These are phyloP conservation scores for Heliconius eleuchia DNA, from an alignment of 1,140 invertebrate species.

Conservation along the genomic window DNA sequence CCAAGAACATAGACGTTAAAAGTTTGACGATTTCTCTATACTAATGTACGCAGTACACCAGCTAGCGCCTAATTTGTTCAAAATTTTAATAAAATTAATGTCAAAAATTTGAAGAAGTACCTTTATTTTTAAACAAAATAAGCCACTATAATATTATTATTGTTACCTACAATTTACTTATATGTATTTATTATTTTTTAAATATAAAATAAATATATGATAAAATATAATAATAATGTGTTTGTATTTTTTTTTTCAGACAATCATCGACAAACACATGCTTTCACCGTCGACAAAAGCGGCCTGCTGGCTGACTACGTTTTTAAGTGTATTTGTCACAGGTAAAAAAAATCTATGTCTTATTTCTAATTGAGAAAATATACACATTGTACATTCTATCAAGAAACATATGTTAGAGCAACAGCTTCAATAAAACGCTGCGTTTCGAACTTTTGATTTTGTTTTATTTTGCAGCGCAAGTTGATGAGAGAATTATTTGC, in stretches of 20 bases:
- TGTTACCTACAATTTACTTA: too few relatives aligned
- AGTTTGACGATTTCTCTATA: too few relatives aligned
- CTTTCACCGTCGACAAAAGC: slow-evolving; percentile 68
- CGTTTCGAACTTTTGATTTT: neutral
- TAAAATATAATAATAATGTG: neutral
- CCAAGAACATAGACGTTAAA: too few relatives aligned
- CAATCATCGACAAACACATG: slow-evolving; percentile 66
- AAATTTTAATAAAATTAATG: too few relatives aligned
- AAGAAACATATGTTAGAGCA: neutral
- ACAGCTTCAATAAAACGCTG: neutral
- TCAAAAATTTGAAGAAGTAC: too few relatives aligned
- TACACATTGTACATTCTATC: neutral
- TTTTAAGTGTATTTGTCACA: slow-evolving; percentile 74
- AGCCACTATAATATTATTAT: too few relatives aligned
- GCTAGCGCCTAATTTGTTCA: too few relatives aligned
- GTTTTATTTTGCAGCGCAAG: slow-evolving; percentile 4
- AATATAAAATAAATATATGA: too few relatives aligned
- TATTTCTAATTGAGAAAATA: neutral
- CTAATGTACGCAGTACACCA: too few relatives aligned
- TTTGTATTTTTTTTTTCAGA: slow-evolving; percentile 53
- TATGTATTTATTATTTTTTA: too few relatives aligned
- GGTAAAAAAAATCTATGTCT: slow-evolving; percentile 42
- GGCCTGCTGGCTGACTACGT: slow-evolving; percentile 77
- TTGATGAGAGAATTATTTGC: slow-evolving; percentile 9
- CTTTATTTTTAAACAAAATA: too few relatives aligned